These are phyloP conservation scores for Lagopus leucura DNA, from an alignment of 2,113 vertebrate species.

Conservation along the genomic window DNA sequence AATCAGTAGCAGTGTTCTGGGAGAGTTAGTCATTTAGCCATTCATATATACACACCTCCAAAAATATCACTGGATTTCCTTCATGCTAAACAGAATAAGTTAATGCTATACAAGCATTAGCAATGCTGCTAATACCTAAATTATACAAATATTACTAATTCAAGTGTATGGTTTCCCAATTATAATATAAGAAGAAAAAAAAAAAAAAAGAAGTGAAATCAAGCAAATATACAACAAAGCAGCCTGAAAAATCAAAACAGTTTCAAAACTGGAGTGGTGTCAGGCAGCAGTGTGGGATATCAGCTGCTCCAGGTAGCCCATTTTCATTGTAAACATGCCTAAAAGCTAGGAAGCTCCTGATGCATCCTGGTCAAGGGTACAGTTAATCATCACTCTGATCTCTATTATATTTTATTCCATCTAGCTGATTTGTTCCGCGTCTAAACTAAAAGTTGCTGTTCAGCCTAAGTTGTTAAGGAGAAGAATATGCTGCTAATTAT, in stretches of 20 bases:
- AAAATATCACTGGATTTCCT: background rate
- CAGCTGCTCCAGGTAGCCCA: background rate
- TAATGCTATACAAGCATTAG: background rate
- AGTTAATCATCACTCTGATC: rapidly evolving
- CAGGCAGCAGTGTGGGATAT: rapidly evolving
- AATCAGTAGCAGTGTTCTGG: background rate
- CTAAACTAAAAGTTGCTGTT: background rate
- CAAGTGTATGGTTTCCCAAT: background rate
- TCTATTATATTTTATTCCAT: background rate
- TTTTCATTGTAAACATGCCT: background rate
- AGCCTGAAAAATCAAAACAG: background rate
- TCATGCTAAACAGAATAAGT: background rate
- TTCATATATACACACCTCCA: background rate
- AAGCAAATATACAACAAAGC: background rate
- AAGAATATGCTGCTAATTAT: background rate
- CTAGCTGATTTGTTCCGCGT: background rate
- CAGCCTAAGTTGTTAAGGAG: background rate
- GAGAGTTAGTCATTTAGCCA: background rate
- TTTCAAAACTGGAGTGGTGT: background rate
- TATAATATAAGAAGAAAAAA: background rate
- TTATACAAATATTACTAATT: background rate
- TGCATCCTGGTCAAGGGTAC: background rate
- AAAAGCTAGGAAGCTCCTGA: background rate
- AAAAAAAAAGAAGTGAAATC: background rate
- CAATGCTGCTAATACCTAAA: background rate